Percentiles rank a stretch among this genome's conserved stretches.
These are phyloP conservation scores for Lasioglossum villosulum DNA, from an alignment of 2,888 invertebrate species.

Conservation along the genomic window DNA sequence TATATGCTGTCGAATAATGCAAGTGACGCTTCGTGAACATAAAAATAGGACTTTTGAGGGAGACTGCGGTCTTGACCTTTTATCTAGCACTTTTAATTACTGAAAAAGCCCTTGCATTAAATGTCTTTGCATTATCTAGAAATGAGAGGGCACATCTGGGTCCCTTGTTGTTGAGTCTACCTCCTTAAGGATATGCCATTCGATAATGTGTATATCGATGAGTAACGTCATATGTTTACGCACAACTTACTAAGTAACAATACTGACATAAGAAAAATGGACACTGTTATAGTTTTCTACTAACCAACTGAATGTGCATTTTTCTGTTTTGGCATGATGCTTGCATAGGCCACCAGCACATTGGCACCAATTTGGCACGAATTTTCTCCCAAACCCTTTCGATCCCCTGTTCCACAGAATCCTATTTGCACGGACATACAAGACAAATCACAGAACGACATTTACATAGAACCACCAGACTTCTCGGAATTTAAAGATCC, in stretches of 20 bases:
- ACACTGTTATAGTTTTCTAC: slow-evolving; percentile 77
- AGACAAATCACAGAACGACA: slow-evolving; percentile 64
- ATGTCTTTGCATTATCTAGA: too few species aligned
- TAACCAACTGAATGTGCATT: slow-evolving; percentile 82
- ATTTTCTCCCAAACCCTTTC: slow-evolving; percentile 61
- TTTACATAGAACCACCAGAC: slow-evolving; percentile 69
- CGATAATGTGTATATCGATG: not conserved
- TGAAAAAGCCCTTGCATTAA: too few species aligned
- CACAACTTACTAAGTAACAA: slow-evolving; percentile 3
- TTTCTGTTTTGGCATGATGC: slow-evolving; percentile 84
- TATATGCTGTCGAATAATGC: too few species aligned
- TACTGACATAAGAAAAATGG: slow-evolving; percentile 71
- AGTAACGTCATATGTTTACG: not conserved
- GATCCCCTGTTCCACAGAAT: slow-evolving; percentile 44
- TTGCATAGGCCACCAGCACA: slow-evolving; percentile 83
- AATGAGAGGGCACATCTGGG: too few species aligned
- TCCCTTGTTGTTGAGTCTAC: too few species aligned
- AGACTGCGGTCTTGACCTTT: too few species aligned
- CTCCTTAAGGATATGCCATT: slow-evolving; percentile 5
- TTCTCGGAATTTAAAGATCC: slow-evolving; percentile 88
- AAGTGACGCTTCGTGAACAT: too few species aligned
- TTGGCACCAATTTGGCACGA: slow-evolving; percentile 82
- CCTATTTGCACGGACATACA: slow-evolving; percentile 61
- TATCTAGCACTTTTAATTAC: too few species aligned
- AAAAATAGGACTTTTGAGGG: too few species aligned